Evolutionary conservation across 2,888 invertebrate species (phyloP), one percentile per base, ranked within the genome.

Genomic region (Chymomyza procnemis): DNA sequence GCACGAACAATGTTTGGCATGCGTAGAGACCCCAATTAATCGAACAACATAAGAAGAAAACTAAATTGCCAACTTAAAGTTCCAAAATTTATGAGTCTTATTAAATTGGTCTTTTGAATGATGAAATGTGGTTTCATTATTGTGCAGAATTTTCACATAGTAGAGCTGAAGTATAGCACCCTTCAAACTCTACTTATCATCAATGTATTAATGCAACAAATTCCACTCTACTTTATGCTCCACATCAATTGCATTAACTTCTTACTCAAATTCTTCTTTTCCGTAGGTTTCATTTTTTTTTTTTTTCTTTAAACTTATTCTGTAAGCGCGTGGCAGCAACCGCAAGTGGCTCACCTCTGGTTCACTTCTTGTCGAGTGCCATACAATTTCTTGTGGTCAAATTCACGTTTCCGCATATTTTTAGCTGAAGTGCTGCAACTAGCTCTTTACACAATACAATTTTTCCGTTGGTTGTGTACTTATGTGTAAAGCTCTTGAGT

Each of bases 381-480:
- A 55, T 64, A 58, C 81, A 80, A 26, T 12, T 30, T 54, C 19
- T 30, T 56, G 26, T 16, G 34, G 34, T 41, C 34, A 41, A 41
- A 9, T 41, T 56, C 30, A 79, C 76, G 78, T 81, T 75, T 86
- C 67, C 73, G 67, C 84, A 81, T 86, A 78, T 84, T 76, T 66
- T 41, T 78, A 79, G 65, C 83, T 82, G 73, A 72, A 85, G 85
- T 73, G 68, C 67, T 74, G 61, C 69, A 65, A 68, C 67, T 69
- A 65, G 74, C 55, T 61, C 21, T 4, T 16, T 30, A 41, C 67
- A 57, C 67, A 71, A 71, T 64, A 69, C 61, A 66, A 68, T 70
- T 84, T 86, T 82, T 61, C 69, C 74, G 81, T 76, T 82, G 78
- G 74, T 69, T 67, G 68, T 72, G 70, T 71, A 41, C 34, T 41